Evolutionary conservation across 1,140 invertebrate genomes (phyloP), one percentile per base, ranked within the genome.

Genomic region (Zaprionus nigranus): DNA sequence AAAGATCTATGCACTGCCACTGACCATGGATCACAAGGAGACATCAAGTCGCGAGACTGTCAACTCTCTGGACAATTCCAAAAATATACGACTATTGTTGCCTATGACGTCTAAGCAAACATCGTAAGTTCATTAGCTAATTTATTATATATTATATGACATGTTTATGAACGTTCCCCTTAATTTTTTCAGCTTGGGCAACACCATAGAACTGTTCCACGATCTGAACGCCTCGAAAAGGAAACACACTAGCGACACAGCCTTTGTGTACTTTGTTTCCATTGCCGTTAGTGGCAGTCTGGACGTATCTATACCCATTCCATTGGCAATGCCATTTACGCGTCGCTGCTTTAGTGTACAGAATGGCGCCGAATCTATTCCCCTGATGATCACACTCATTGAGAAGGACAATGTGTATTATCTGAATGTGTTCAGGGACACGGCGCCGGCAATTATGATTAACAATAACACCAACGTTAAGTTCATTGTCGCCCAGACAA

Each of bases 21-120:
- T 92, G 40, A 79, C 91, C 12, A 81, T 92, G 81, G 91, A 92
- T 46, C 83, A 92, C 49, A 91, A 91, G 28, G 91, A 92, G 53
- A 81, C 53, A 1, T 71, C 78, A 2, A 64, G n/a, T 0, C 75
- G 88, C 0, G 64, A 78, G 6, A 65, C 75, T 7, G 67, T 92
- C 1, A 61, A 67, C 7, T 43, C 54, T 0, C 43, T 84, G 26
- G 64, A 79, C 7, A 1, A 56, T 7, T 17, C n/a, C 20, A 75
- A 54, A 40, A 59, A 26, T n/a, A 56, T 43, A 0, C 57, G 78
- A 5, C 75, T 20, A 24, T 40, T 81, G 0, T n/a, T 59, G 1
- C 28, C 66, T 6, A 49, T 59, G 5, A 24, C 78, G n/a, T 43
- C 36, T 0, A 43, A 49, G 0, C 40, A 51, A 12, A 61, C 78